phyloP scores from a whole-genome alignment of 2,113 vertebrate genomes.

The Ictalurus furcatus region DNA sequence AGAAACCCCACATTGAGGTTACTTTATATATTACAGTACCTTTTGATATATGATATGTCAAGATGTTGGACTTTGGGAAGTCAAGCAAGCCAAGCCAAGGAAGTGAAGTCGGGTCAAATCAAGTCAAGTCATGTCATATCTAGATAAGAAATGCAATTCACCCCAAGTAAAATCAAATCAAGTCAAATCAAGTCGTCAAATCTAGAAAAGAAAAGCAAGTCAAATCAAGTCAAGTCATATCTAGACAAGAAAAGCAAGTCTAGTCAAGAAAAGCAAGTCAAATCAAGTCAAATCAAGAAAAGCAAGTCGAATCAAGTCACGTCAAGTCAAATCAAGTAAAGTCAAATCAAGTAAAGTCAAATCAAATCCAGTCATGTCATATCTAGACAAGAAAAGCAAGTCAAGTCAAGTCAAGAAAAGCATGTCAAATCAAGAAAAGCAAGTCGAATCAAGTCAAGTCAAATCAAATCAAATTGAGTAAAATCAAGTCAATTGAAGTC shows the following conservation, averaged over 20 bases:
- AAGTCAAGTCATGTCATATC: background rate
- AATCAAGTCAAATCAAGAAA: no score
- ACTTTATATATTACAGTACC: background rate
- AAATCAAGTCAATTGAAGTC: no score
- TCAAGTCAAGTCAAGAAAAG: background rate
- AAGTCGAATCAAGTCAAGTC: background rate
- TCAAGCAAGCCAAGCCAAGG: background rate
- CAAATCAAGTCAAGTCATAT: background rate
- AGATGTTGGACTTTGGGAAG: background rate
- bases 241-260: no score
- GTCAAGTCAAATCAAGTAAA: no score
- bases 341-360: no score
- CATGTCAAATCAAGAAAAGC: no score
- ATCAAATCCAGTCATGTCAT: background rate
- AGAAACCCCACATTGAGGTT: background rate
- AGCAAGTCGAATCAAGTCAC: background rate
- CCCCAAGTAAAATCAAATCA: background rate
- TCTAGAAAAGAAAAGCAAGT: background rate
- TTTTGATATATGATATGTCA: background rate
- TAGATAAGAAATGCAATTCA: no score
- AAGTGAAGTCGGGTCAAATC: background rate
- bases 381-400: background rate
- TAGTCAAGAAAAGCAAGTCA: no score
- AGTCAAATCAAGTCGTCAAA: background rate
- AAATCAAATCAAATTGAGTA: background rate